A percentile compares a stretch with the other conserved stretches of the same genome.
These are phyloP conservation scores for Platichthys stellatus DNA, from an alignment of 2,113 vertebrate species.

Conservation along the genomic window DNA sequence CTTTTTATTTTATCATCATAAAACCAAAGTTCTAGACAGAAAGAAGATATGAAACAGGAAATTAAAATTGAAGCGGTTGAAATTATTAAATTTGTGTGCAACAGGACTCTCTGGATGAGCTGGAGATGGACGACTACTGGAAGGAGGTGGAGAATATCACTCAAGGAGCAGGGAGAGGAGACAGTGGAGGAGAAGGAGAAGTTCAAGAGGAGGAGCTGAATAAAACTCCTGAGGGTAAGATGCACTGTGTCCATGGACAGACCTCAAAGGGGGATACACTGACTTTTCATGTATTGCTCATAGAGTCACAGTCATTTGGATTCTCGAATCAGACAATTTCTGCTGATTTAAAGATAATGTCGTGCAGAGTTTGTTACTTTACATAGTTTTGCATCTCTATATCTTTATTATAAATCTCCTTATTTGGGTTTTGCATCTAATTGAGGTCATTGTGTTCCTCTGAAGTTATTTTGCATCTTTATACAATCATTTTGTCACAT, in stretches of 20 bases:
- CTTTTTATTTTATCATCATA: neutral
- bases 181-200: constrained; percentile 82
- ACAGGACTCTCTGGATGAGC: constrained; percentile 94
- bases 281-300: neutral
- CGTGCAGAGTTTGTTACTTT: too few species aligned
- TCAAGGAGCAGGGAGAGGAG: constrained; percentile 77
- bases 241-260: neutral
- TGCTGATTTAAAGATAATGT: too few species aligned
- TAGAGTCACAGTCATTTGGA: too few species aligned
- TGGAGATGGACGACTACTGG: constrained; percentile 93
- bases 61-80: neutral
- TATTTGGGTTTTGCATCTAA: neutral
- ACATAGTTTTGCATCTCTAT: neutral
- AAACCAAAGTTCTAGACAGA: neutral
- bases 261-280: neutral
- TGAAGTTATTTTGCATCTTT: neutral
- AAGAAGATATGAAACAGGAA: neutral
- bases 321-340: neutral
- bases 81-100: neutral
- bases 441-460: neutral
- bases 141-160: constrained; percentile 93
- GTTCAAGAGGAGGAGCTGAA: constrained; percentile 85
- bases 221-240: constrained; percentile 92
- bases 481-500: neutral
- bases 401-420: neutral